phyloP scores from a whole-genome alignment of 2,888 invertebrate genomes.

The Tenthredo distinguenda region DNA sequence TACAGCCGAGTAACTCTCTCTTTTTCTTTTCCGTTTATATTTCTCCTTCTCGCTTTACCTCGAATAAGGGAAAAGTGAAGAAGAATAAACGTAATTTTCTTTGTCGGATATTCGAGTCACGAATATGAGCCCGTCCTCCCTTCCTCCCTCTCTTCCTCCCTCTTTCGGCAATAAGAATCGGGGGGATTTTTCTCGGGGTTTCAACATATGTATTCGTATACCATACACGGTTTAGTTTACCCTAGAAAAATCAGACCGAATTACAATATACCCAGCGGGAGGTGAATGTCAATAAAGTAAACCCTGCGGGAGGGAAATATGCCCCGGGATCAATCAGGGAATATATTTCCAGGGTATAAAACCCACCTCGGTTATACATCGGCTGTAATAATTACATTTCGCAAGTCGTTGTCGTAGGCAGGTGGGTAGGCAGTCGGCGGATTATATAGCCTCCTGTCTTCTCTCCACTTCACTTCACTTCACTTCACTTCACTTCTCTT shows the following conservation, averaged over 20 bases:
- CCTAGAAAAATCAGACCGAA: neutral
- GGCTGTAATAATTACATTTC: neutral
- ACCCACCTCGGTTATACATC: neutral
- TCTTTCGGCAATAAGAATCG: neutral
- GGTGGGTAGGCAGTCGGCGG: neutral
- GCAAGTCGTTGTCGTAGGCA: neutral
- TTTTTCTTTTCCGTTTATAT: neutral
- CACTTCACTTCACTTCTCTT: neutral
- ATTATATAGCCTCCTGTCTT: neutral
- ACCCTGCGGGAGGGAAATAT: neutral
- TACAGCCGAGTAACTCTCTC: neutral
- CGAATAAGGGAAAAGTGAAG: neutral
- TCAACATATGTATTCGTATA: neutral
- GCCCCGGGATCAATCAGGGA: neutral
- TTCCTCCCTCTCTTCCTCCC: neutral
- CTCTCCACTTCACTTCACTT: neutral
- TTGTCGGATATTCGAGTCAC: constrained; percentile 17
- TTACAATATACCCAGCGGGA: neutral
- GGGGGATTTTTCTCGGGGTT: neutral
- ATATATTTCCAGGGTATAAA: neutral
- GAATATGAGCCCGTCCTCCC: neutral
- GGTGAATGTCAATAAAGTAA: neutral
- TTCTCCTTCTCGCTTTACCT: neutral
- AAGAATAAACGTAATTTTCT: neutral
- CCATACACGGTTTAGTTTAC: neutral